These are phyloP conservation scores for Pseudochirops cupreus DNA, from an alignment of 2,797 vertebrate genomes.

Conservation along the genomic window DNA sequence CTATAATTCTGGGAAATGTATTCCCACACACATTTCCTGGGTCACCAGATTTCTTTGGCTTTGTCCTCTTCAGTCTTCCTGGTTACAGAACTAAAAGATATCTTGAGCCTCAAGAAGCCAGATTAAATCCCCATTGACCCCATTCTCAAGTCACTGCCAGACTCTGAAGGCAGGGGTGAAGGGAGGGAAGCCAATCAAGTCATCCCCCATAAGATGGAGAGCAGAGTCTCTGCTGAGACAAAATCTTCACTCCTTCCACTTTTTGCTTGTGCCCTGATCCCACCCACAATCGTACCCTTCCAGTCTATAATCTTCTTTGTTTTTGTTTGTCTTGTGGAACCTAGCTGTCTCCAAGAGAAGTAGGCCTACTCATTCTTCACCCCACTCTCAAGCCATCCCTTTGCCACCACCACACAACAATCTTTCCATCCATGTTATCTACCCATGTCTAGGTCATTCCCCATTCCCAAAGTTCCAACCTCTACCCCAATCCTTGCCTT, in stretches of 20 bases:
- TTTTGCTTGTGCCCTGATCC: neutral
- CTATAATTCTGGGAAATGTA: neutral
- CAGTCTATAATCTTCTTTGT: neutral
- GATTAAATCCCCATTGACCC: neutral
- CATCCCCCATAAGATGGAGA: neutral
- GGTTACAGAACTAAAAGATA: neutral
- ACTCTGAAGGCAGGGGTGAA: neutral
- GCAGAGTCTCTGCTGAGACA: neutral
- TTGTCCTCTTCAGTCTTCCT: neutral
- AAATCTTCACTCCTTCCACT: neutral
- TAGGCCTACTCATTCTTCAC: neutral
- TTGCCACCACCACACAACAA: neutral
- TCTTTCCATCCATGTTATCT: neutral
- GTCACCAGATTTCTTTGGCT: neutral
- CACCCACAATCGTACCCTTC: neutral
- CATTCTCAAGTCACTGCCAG: neutral
- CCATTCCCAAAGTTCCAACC: neutral
- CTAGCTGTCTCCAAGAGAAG: neutral
- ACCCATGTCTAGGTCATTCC: neutral
- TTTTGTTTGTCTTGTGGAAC: neutral
- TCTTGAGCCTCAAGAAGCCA: neutral
- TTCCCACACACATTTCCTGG: neutral
- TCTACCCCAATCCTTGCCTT: neutral
- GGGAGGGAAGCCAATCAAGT: neutral
- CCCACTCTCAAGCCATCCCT: neutral